Evolutionary conservation across 1,140 invertebrate genomes (phyloP).

Genomic region (Leptinotarsa undecemlineata): DNA sequence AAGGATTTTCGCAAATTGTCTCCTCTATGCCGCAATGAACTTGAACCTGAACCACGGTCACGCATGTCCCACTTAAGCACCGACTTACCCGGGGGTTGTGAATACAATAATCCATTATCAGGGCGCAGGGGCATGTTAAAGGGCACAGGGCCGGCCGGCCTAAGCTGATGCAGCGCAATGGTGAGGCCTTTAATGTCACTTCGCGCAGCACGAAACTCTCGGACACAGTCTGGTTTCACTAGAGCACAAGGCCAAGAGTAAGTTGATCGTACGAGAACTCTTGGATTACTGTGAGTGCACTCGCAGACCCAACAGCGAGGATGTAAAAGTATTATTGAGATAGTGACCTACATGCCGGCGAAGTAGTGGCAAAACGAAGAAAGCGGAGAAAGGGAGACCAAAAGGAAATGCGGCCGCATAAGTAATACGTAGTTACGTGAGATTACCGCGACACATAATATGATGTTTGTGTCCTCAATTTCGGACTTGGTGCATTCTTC

Average conservation of each 20-base stretch:
- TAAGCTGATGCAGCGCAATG: constrained; percentile 46
- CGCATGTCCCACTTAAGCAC: not conserved
- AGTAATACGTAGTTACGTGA: constrained; percentile 53
- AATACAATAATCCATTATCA: constrained; percentile 54
- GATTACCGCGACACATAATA: constrained; percentile 55
- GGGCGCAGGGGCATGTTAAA: constrained; percentile 48
- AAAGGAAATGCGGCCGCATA: constrained; percentile 53
- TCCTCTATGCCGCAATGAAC: not conserved
- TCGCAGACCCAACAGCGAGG: constrained; percentile 38
- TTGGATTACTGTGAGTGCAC: constrained; percentile 40
- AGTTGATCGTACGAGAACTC: constrained; percentile 22
- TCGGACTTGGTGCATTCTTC: constrained; percentile 42
- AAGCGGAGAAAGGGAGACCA: constrained; percentile 55
- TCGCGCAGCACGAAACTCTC: not conserved
- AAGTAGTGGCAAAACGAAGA: constrained; percentile 54
- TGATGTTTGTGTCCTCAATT: constrained; percentile 48
- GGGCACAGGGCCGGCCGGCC: constrained; percentile 42
- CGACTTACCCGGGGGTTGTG: constrained; percentile 47
- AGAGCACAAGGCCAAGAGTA: constrained; percentile 38
- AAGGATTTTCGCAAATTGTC: not conserved
- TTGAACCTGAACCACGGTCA: not conserved
- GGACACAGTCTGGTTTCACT: constrained; percentile 22
- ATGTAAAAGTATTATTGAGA: constrained; percentile 55
- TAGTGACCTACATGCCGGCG: constrained; percentile 54
- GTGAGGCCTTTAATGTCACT: constrained; percentile 41